These are phyloP conservation scores for Physocephala rufipes DNA, from an alignment of 2,888 invertebrate genomes.

Conservation along the genomic window DNA sequence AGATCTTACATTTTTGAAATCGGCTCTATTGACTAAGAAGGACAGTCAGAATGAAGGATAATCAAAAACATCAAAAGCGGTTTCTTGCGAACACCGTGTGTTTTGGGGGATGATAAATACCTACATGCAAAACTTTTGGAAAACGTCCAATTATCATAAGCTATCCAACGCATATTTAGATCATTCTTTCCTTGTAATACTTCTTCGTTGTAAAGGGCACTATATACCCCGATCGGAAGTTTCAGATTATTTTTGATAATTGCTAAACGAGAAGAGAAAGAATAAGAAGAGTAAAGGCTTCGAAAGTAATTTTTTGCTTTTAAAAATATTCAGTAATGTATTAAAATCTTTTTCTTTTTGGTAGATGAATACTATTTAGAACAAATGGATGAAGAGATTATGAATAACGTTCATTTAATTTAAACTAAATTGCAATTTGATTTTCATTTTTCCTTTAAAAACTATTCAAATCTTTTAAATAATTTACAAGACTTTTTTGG, in stretches of 20 bases:
- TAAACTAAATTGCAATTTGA: too few relatives aligned
- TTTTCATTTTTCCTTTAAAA: too few relatives aligned
- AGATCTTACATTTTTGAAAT: slow-evolving; percentile 52
- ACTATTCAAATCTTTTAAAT: too few relatives aligned
- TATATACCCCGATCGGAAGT: slow-evolving; percentile 63
- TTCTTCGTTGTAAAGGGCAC: slow-evolving; percentile 52
- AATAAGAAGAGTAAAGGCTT: background rate
- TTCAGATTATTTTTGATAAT: slow-evolving; percentile 46
- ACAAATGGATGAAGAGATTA: too few relatives aligned
- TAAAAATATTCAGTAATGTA: too few relatives aligned
- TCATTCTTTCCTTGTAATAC: slow-evolving; percentile 78
- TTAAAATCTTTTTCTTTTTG: too few relatives aligned
- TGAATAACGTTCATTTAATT: too few relatives aligned
- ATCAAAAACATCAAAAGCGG: background rate
- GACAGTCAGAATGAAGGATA: background rate
- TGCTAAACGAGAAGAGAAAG: slow-evolving; percentile 43
- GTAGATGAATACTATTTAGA: too few relatives aligned
- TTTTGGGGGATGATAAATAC: slow-evolving; percentile 33
- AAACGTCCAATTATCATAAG: slow-evolving; percentile 83
- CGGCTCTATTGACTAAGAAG: slow-evolving; percentile 53
- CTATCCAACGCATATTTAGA: slow-evolving; percentile 82
- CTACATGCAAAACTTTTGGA: slow-evolving; percentile 74
- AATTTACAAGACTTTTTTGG: too few relatives aligned
- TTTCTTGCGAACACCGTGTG: slow-evolving; percentile 1
- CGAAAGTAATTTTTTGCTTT: too few relatives aligned